A percentile compares a stretch with the other conserved stretches of the same genome.
Evolutionary conservation across 1,140 invertebrate species (phyloP).

Genomic region (Trichoplusia ni): DNA sequence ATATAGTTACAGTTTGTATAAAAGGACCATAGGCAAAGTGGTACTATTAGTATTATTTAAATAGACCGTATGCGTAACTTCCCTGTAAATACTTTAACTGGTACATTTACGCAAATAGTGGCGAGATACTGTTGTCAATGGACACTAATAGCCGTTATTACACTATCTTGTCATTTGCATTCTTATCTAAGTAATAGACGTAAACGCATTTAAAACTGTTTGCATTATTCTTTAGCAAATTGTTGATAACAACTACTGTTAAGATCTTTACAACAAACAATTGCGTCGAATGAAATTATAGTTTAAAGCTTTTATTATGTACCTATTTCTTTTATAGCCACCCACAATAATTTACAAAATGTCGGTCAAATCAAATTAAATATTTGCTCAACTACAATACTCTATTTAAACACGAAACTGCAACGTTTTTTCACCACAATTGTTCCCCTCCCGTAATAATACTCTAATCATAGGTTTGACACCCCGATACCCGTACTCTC

Average conservation of each 20-base stretch:
- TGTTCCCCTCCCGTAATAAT: conserved; percentile 66
- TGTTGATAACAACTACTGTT: background rate
- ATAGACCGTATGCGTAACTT: no score
- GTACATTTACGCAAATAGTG: background rate
- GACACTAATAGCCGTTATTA: background rate
- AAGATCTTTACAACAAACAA: no score
- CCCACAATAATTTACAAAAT: background rate
- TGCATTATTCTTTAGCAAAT: background rate
- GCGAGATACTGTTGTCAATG: background rate
- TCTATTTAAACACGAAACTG: conserved; percentile 44
- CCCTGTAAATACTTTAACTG: no score
- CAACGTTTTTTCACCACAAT: conserved; percentile 66
- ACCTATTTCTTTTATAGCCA: background rate
- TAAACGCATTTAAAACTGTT: background rate
- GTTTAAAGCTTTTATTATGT: background rate
- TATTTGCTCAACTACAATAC: conserved; percentile 36
- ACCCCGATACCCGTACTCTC: conserved; percentile 43
- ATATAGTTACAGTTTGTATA: no score
- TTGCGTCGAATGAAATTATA: no score
- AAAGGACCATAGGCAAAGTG: no score
- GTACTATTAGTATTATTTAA: no score
- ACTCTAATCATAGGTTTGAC: conserved; percentile 76
- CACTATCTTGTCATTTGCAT: conserved; percentile 1
- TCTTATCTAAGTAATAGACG: conserved; percentile 3
- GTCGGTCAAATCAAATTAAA: background rate